phyloP scores from a whole-genome alignment of 2,113 vertebrate species.

The Pseudopipra pipra region DNA sequence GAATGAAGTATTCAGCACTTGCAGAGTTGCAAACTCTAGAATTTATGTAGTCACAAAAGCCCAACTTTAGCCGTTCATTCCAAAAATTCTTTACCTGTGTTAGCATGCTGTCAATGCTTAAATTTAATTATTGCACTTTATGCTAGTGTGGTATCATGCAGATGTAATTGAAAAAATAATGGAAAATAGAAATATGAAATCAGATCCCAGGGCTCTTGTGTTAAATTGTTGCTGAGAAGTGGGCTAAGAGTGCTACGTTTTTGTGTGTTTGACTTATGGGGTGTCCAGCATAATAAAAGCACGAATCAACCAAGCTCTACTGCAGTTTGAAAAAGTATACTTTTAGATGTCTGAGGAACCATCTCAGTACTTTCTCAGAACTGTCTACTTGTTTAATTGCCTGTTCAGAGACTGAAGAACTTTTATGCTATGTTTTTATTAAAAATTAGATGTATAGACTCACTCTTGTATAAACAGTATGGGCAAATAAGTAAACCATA shows the following conservation, averaged over 20 bases:
- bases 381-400: constrained; percentile 29
- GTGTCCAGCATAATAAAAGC: neutral
- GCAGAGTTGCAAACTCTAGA: neutral
- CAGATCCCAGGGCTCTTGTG: neutral
- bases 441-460: constrained; percentile 9
- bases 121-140: neutral
- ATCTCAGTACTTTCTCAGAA: constrained; percentile 22
- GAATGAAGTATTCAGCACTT: neutral
- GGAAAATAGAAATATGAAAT: constrained; percentile 1
- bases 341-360: constrained; percentile 27
- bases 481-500: neutral
- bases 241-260: neutral
- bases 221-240: neutral
- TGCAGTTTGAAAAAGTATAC: neutral
- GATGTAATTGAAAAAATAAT: constrained; percentile 6
- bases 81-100: neutral
- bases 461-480: neutral
- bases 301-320: neutral
- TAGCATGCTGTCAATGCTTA: neutral
- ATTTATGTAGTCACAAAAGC: neutral
- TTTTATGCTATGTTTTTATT: constrained; percentile 12
- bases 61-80: neutral
- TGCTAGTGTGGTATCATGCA: neutral
- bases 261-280: constrained; percentile 5
- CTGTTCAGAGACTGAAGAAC: neutral